phyloP scores from a whole-genome alignment of 2,113 vertebrate species.

The Polyodon spathula region DNA sequence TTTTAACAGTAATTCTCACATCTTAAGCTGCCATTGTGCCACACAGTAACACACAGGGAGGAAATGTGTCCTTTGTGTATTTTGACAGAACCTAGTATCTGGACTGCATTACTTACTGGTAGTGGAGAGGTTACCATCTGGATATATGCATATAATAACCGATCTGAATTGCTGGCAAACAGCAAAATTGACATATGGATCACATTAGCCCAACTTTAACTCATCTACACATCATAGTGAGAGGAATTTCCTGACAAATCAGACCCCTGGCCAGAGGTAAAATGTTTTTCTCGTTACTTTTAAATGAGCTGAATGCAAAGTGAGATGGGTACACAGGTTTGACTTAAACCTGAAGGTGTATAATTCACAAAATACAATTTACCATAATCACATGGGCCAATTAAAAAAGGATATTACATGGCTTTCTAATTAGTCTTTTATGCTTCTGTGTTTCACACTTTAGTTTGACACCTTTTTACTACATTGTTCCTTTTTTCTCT shows the following conservation, averaged over 20 bases:
- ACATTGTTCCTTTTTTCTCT: too few relatives aligned
- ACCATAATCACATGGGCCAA: too few relatives aligned
- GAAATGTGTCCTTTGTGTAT: slow-evolving; percentile 11
- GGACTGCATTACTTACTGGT: slow-evolving; percentile 37
- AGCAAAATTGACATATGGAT: slow-evolving; percentile 43
- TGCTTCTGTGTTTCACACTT: too few relatives aligned
- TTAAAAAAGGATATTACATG: too few relatives aligned
- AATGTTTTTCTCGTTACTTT: slow-evolving; percentile 40
- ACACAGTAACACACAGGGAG: too few relatives aligned
- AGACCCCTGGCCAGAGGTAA: slow-evolving; percentile 47
- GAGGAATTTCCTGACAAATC: slow-evolving; percentile 54
- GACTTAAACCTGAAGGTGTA: background rate
- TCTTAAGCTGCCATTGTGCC: too few relatives aligned
- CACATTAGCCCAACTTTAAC: slow-evolving; percentile 40
- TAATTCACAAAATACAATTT: background rate
- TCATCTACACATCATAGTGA: slow-evolving; percentile 40
- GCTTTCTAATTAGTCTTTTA: too few relatives aligned
- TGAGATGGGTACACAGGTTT: background rate
- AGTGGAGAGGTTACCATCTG: slow-evolving; percentile 6
- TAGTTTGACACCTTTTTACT: too few relatives aligned
- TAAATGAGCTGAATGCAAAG: slow-evolving; percentile 27
- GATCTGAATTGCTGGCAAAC: slow-evolving; percentile 36
- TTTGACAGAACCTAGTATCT: slow-evolving; percentile 16
- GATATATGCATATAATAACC: slow-evolving; percentile 34
- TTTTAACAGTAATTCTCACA: too few relatives aligned